Percentiles rank a stretch among this genome's conserved stretches.
These are phyloP conservation scores for Sebastes diploproa DNA, from an alignment of 2,797 vertebrate genomes.

Conservation along the genomic window DNA sequence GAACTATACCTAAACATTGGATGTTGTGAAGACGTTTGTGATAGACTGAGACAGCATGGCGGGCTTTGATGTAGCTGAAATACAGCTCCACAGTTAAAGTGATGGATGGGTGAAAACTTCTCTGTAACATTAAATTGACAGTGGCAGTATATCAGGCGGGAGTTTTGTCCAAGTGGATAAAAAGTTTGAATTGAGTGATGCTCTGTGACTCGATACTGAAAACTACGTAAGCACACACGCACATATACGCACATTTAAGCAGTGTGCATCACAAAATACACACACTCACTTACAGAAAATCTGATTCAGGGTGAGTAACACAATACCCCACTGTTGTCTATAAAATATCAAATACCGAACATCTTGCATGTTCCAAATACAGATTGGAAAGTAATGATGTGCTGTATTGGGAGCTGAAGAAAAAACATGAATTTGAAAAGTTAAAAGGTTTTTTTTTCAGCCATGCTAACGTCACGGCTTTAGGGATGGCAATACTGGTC, in stretches of 20 bases:
- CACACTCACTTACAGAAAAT: not conserved
- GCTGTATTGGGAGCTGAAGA: not conserved
- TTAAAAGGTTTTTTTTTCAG: not conserved
- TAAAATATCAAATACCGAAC: not conserved
- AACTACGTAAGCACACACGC: not conserved
- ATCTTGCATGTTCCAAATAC: not conserved
- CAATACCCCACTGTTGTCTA: not conserved
- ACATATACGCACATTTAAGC: not conserved
- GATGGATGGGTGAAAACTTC: slow-evolving; percentile 56
- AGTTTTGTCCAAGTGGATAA: slow-evolving; percentile 42
- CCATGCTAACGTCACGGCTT: not conserved
- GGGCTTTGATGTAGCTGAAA: slow-evolving; percentile 65
- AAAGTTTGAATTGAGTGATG: slow-evolving; percentile 34
- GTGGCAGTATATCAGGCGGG: slow-evolving; percentile 49
- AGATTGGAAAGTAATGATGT: not conserved
- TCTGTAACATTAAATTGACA: slow-evolving; percentile 61
- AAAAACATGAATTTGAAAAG: not conserved
- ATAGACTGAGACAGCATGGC: slow-evolving; percentile 41
- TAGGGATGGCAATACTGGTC: not conserved
- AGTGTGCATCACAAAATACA: not conserved
- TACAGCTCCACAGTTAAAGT: slow-evolving; percentile 60
- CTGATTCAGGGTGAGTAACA: not conserved
- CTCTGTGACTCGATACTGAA: slow-evolving; percentile 2
- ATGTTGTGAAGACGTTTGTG: slow-evolving; percentile 42
- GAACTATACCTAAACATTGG: slow-evolving; percentile 33